A percentile compares a stretch with the other conserved stretches of the same genome.
These are phyloP conservation scores for Gortyna flavago DNA, from an alignment of 2,888 invertebrate species.

Conservation along the genomic window DNA sequence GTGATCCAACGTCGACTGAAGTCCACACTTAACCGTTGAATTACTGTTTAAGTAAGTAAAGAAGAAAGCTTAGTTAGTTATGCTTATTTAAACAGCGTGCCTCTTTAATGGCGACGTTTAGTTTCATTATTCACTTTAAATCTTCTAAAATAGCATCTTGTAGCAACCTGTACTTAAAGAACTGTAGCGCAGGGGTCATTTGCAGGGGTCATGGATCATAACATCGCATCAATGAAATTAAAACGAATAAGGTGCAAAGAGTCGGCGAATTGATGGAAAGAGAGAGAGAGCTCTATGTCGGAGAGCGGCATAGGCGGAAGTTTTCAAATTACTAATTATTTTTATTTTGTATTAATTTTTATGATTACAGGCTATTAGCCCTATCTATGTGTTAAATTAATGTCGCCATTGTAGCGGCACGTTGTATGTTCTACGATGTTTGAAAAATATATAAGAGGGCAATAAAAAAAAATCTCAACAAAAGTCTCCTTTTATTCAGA, in stretches of 20 bases:
- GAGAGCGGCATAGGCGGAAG: not conserved
- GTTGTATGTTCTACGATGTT: not conserved
- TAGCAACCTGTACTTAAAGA: not conserved
- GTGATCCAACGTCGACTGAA: slow-evolving; percentile 2
- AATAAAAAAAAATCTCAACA: not conserved
- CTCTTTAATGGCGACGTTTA: not conserved
- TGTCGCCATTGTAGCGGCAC: not conserved
- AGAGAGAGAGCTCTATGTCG: not conserved
- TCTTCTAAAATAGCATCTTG: not conserved
- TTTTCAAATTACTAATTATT: not conserved
- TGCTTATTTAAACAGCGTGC: too few species aligned
- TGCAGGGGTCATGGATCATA: too few species aligned
- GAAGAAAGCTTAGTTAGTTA: not conserved
- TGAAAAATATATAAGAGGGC: not conserved
- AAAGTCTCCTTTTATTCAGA: not conserved
- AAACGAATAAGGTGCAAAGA: too few species aligned
- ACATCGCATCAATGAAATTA: too few species aligned
- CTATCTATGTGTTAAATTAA: not conserved
- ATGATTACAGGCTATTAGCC: not conserved
- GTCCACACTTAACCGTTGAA: not conserved
- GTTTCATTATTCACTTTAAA: not conserved
- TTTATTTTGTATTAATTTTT: not conserved
- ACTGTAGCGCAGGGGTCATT: not conserved
- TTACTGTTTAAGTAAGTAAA: not conserved
- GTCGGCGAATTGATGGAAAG: not conserved